Evolutionary conservation across 2,113 vertebrate genomes (phyloP), one percentile per base, ranked within the genome.

Genomic region (Typhlomys cinereus): DNA sequence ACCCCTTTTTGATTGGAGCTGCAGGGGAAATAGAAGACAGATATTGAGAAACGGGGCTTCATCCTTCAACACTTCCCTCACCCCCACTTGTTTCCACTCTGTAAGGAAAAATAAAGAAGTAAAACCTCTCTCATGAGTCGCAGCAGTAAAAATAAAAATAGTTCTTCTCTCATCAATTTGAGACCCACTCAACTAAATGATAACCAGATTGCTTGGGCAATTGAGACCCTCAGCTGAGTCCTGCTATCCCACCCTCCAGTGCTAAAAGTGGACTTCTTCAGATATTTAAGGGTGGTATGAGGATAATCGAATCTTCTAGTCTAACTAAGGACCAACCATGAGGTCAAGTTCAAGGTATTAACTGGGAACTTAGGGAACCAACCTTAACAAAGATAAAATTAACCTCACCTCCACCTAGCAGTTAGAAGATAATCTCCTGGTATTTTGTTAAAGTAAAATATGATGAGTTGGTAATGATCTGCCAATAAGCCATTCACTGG

Each of bases 261-360:
- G 50, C 75, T 79, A 87, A 21, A 31, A 25, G 31, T 81, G 50
- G 62, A 78, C 57, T 81, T 90, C 21, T 69, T 90, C 62, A 92
- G 59, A n/a, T 88, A 31, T 57, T 89, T 59, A 85, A 36, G 52
- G 46, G 59, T 39, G 75, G 44, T 75, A 66, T n/a, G 66, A 67
- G 25, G 54, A 79, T 71, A 61, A 90, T 20, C 48, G 80, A 69
- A 92, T 14, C 39, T 93, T 31, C 44, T 70, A 66, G 29, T 93
- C 61, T 87, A 73, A 91, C n/a, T 36, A 82, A 66, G 31, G 61
- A 97, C 95, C 95, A 98, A 97, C 96, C 69, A 69, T 96, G 96
- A 97, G 97, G 97, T 98, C 98, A 98, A 98, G 97, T 98, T 98
- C 98, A 98, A 98, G 98, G 96, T 89, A 97, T 81, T 92, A 88